Evolutionary conservation across 1,140 invertebrate species (phyloP), one percentile per base, ranked within the genome.

Genomic region (Rhynchophorus ferrugineus): DNA sequence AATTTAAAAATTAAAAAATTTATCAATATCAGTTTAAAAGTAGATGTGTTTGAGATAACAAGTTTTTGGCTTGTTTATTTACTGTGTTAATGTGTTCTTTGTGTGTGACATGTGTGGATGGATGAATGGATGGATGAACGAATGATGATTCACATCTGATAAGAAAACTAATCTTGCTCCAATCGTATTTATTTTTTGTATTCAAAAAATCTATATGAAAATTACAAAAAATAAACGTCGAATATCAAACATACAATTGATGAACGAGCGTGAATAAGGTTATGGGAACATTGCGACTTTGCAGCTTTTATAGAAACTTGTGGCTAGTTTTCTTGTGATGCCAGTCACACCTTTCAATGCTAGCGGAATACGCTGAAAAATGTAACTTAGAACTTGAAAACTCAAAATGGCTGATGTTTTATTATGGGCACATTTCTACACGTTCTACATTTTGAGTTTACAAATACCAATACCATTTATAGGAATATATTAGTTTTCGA

Each of bases 41-140:
- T 54, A 53, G 39, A 33, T 53, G 55, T 57, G 51, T 60, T n/a
- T 58, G 50, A 54, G 49, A 57, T 60, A 58, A 54, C 53, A 54
- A 50, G 59, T 55, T 52, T 56, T 58, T n/a, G 52, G 56, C 46
- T 60, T 57, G 56, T 57, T 58, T 55, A 35, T 38, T n/a, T n/a
- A n/a, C n/a, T 37, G 46, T 49, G 45, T 56, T 46, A 41, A 37
- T 18, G 46, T 55, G 46, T 46, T 50, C 55, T 42, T 37, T 34
- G 24, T 54, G 58, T 60, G 48, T 60, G 58, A 57, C 37, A 60
- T 60, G 59, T 57, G 18, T 21, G 34, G 19, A 39, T 41, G 38
- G 9, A 17, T n/a, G n/a, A n/a, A n/a, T n/a, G n/a, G n/a, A n/a
- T n/a, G n/a, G n/a, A 41, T 18, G 38, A 18, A 14, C 5, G 5